phyloP scores from a whole-genome alignment of 2,797 vertebrate species.

The Poecilia velifera region DNA sequence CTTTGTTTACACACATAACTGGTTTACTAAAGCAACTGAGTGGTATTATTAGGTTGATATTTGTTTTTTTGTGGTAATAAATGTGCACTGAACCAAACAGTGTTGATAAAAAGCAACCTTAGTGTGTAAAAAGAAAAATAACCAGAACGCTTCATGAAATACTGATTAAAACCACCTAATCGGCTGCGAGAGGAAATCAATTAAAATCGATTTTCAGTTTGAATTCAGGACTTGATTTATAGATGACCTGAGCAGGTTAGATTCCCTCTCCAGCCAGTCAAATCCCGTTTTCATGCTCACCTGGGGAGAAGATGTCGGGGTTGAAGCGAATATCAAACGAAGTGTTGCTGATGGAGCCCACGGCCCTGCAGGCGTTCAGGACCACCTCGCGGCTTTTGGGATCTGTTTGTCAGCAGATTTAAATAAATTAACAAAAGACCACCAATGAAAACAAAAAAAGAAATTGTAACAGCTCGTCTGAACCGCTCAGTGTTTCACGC shows the following conservation, averaged over 20 bases:
- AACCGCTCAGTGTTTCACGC: not conserved
- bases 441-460: not conserved
- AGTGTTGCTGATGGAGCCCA: slow-evolving; percentile 92
- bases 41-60: not conserved
- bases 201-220: not conserved
- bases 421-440: not conserved
- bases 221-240: not conserved
- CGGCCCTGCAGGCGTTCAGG: slow-evolving; percentile 94
- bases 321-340: slow-evolving; percentile 99
- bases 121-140: too few relatives aligned
- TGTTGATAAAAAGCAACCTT: not conserved
- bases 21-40: not conserved
- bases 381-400: slow-evolving; percentile 95
- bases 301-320: slow-evolving; percentile 98
- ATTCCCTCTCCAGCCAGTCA: not conserved
- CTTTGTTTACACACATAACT: not conserved
- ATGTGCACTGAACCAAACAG: not conserved
- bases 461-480: not conserved
- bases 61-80: not conserved
- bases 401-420: slow-evolving; percentile 76
- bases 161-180: not conserved
- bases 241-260: not conserved
- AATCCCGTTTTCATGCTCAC: slow-evolving; percentile 62
- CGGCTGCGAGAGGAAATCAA: not conserved
- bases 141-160: not conserved